Evolutionary conservation across 1,140 invertebrate genomes (phyloP).

Genomic region (Theocolax elegans): DNA sequence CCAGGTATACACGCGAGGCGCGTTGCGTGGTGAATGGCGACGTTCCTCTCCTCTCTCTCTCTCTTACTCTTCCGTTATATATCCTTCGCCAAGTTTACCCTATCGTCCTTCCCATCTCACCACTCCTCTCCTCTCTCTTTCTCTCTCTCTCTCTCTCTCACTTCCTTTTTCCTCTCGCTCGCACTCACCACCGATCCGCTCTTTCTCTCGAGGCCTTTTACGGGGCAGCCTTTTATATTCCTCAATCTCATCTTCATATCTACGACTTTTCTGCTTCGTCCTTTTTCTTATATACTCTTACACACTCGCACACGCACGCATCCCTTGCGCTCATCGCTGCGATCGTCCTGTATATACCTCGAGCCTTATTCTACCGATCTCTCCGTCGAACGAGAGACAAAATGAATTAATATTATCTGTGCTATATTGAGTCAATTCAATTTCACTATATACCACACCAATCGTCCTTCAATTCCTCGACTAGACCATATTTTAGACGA

Average conservation of each 20-base stretch:
- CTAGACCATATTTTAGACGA: background rate
- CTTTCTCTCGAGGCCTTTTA: slow-evolving; percentile 45
- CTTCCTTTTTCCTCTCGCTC: slow-evolving; percentile 29
- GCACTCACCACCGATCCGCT: slow-evolving; percentile 23
- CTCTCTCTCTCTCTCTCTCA: slow-evolving; percentile 15
- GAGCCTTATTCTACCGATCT: too few relatives aligned
- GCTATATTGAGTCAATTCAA: slow-evolving; percentile 19
- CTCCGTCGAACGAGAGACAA: slow-evolving; percentile 29
- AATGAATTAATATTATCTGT: slow-evolving; percentile 46
- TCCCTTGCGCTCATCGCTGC: too few relatives aligned
- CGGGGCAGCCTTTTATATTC: slow-evolving; percentile 37
- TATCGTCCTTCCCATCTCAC: slow-evolving; percentile 40
- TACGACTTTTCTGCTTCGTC: background rate
- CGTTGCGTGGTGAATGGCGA: slow-evolving; percentile 60
- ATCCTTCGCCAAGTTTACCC: slow-evolving; percentile 35
- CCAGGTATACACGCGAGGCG: slow-evolving; percentile 57
- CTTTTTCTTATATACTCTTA: too few relatives aligned
- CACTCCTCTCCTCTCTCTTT: slow-evolving; percentile 19
- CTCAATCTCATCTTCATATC: slow-evolving; percentile 42
- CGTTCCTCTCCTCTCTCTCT: slow-evolving; percentile 9
- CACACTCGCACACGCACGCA: too few relatives aligned
- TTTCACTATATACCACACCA: background rate
- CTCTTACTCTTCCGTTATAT: slow-evolving; percentile 37
- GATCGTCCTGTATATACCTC: too few relatives aligned
- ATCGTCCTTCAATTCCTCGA: too few relatives aligned